Conservation (phyloP, 2,113 vertebrate species). For the Aythya baeri region DNA sequence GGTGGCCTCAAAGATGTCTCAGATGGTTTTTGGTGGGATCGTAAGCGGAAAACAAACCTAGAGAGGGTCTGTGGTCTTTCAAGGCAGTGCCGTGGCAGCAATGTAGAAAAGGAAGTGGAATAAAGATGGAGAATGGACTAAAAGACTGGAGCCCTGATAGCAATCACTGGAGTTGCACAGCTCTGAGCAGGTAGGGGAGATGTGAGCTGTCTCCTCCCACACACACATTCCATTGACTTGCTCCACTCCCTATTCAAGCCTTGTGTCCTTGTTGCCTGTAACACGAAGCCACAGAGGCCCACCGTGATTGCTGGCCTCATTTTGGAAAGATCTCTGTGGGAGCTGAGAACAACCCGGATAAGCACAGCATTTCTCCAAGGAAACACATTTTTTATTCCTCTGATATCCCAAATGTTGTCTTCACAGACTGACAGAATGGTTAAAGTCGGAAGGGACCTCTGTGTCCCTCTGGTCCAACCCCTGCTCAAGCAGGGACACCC, state of each 20-base stretch:
- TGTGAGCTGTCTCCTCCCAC: not conserved
- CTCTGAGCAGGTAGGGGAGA: not conserved
- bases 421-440: not conserved
- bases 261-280: not conserved
- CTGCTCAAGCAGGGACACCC: no score
- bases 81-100: not conserved
- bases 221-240: not conserved
- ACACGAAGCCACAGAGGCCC: accelerated
- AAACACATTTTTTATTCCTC: not conserved
- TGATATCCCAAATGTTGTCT: not conserved
- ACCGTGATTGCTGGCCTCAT: not conserved
- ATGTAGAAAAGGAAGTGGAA: not conserved
- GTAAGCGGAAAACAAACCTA: not conserved
- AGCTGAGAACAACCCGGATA: not conserved
- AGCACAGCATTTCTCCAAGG: not conserved
- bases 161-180: not conserved
- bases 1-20: not conserved
- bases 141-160: not conserved
- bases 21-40: not conserved
- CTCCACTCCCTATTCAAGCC: not conserved
- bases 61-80: not conserved
- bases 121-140: not conserved
- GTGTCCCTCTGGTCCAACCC: no score
- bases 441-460: no score
- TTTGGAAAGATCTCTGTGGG: not conserved